These are phyloP conservation scores for Myrmophylax atrothorax DNA, from an alignment of 2,113 vertebrate species.

Conservation along the genomic window DNA sequence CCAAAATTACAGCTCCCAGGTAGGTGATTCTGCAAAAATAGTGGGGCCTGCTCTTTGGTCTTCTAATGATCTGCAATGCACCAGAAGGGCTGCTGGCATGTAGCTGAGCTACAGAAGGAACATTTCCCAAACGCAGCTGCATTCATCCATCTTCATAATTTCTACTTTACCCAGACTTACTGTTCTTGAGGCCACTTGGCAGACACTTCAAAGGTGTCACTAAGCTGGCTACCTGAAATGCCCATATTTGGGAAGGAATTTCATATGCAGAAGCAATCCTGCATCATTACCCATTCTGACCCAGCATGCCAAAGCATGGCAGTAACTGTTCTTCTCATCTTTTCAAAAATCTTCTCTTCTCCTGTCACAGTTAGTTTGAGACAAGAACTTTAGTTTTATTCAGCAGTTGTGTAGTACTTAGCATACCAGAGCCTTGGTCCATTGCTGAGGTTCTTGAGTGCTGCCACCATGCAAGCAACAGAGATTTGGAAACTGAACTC, in stretches of 20 bases:
- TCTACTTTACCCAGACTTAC: background rate
- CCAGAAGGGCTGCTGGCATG: background rate
- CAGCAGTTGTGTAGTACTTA: background rate
- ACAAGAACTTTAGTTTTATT: background rate
- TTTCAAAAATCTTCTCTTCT: background rate
- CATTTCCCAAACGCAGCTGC: background rate
- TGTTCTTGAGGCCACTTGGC: background rate
- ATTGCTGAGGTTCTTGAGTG: background rate
- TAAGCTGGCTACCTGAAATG: background rate
- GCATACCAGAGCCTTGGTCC: background rate
- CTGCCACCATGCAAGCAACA: background rate
- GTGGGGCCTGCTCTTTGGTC: background rate
- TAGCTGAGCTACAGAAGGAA: background rate
- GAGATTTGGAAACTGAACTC: background rate
- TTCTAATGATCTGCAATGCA: background rate
- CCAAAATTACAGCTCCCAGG: background rate
- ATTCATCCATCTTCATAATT: slow-evolving; percentile 20
- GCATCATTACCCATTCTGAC: background rate
- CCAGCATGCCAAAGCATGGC: background rate
- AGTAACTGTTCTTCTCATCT: background rate
- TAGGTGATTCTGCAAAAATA: background rate
- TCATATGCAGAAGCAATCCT: background rate
- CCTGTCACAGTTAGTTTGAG: background rate
- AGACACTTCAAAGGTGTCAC: background rate
- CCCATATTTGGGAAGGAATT: background rate